Evolutionary conservation across 92 coral and sea anemone genomes (phyloP).

Genomic region (Porites rus): DNA sequence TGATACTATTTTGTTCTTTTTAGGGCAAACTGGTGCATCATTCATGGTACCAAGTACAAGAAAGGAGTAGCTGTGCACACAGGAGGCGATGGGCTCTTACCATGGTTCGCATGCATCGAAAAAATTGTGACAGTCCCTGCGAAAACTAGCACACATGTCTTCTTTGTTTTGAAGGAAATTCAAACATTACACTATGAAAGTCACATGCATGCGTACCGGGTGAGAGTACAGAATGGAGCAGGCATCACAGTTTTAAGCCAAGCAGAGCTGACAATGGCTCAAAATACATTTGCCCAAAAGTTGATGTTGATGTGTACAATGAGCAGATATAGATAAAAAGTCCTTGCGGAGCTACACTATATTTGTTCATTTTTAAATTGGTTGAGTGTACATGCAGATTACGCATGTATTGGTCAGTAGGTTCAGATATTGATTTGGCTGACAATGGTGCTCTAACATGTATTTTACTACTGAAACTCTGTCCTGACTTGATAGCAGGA

Average conservation of each 20-base stretch:
- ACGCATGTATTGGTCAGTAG: no score
- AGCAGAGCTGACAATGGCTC: constrained; percentile 42
- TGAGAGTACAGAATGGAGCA: constrained; percentile 29
- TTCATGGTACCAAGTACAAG: constrained; percentile 52
- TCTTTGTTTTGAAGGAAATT: constrained; percentile 41
- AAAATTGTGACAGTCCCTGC: constrained; percentile 58
- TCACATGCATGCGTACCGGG: constrained; percentile 53
- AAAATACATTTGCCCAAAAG: constrained; percentile 51
- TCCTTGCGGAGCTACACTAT: background rate
- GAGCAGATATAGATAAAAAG: constrained; percentile 45
- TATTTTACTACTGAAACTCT: no score
- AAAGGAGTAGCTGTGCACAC: constrained; percentile 53
- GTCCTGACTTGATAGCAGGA: no score
- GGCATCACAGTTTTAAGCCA: constrained; percentile 40
- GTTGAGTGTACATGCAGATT: background rate
- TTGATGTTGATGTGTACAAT: constrained; percentile 54
- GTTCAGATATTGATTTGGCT: no score
- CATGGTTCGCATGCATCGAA: constrained; percentile 47
- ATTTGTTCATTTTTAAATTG: background rate
- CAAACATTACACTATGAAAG: constrained; percentile 40
- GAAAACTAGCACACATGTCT: constrained; percentile 25
- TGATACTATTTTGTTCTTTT: background rate
- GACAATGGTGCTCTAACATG: no score
- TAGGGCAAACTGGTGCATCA: constrained; percentile 57
- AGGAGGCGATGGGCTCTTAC: constrained; percentile 58